Evolutionary conservation across 2,888 invertebrate genomes (phyloP), one percentile per base, ranked within the genome.

Genomic region (Tetropium fuscum): DNA sequence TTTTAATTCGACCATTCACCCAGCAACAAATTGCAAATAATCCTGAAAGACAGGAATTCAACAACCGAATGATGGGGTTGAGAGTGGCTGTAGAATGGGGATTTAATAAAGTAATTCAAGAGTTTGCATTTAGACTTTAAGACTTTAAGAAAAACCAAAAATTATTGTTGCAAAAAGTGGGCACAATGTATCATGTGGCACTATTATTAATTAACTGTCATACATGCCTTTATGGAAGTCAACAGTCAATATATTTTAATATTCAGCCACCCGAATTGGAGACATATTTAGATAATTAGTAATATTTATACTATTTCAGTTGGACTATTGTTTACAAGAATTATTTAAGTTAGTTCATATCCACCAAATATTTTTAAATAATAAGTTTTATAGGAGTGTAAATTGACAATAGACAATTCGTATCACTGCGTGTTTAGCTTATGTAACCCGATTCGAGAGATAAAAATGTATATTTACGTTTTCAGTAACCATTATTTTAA

Each of bases 101-200:
- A 7, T 53, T 57, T 41, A 30, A 41, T 10, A 57, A 53, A 53
- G 32, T 53, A 7, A 16, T 57, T n/a, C 20, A 32, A 25, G 19
- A 55, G 36, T 58, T 58, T 27, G 45, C 58, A 15, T 58, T 55
- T 58, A 4, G 58, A 58, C 20, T 58, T 56, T 11, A 32, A 32
- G n/a, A n/a, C n/a, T n/a, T n/a, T n/a, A 32, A 41, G 20, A 41
- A 41, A 22, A 41, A 20, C 18, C 41, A 41, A 7, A 41, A 20
- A 10, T 11, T 41, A 6, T 41, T 41, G 7, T 19, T 41, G 5
- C 41, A 41, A 10, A 22, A 41, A 22, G 41, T 41, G 10, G 41
- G 41, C 10, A 40, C 40, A 10, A 40, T 38, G 16, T 38, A 38
- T 15, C 15, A 8, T 13, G 38, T 38, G 8, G 38, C 13, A 18